Percentiles rank a stretch among this genome's conserved stretches.
Evolutionary conservation across 2,888 invertebrate genomes (phyloP).

Genomic region (Eupithecia tripunctaria): DNA sequence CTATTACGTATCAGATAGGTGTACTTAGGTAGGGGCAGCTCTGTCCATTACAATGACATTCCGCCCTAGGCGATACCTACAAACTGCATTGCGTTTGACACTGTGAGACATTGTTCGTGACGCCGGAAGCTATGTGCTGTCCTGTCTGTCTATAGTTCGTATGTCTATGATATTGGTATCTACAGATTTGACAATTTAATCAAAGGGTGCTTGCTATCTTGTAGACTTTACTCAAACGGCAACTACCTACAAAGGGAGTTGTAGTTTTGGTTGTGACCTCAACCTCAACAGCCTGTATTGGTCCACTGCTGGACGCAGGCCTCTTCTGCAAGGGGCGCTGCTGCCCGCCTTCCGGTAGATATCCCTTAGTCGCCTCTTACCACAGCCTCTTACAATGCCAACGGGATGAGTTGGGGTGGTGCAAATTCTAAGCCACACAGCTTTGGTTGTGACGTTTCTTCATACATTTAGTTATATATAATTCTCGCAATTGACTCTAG

Average conservation of each 20-base stretch:
- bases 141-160: not conserved
- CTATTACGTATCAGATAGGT: not conserved
- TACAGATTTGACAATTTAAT: conserved; percentile 8
- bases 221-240: not conserved
- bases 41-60: conserved; percentile 17
- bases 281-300: too few relatives aligned
- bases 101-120: conserved; percentile 34
- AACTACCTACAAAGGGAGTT: not conserved
- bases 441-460: too few relatives aligned
- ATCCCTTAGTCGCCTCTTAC: too few relatives aligned
- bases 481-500: too few relatives aligned
- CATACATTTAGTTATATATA: too few relatives aligned
- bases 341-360: too few relatives aligned
- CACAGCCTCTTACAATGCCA: too few relatives aligned
- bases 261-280: not conserved
- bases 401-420: too few relatives aligned
- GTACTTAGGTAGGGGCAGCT: not conserved
- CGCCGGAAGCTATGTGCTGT: conserved; percentile 6
- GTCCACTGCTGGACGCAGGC: too few relatives aligned
- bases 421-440: too few relatives aligned
- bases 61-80: conserved; percentile 24
- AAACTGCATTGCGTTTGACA: conserved; percentile 36
- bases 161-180: conserved; percentile 2
- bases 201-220: not conserved
- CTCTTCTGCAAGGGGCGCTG: too few relatives aligned